Evolutionary conservation across 2,113 vertebrate species (phyloP).

Genomic region (Andinoacara biseriatus): DNA sequence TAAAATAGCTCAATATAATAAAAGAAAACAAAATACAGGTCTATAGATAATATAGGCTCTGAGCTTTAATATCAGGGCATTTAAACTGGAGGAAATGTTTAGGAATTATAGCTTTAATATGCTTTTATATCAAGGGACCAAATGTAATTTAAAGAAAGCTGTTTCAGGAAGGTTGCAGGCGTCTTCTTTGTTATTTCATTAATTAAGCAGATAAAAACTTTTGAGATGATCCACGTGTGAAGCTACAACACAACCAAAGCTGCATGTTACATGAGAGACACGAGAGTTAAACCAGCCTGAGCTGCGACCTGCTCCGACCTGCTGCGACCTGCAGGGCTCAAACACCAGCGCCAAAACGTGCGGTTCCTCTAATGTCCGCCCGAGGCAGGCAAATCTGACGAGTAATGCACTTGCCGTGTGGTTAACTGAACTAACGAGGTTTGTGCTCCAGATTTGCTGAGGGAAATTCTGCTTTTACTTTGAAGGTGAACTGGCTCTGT

Average conservation of each 20-base stretch:
- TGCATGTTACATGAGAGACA: too few species aligned
- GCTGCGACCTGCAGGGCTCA: too few species aligned
- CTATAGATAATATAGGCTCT: not conserved
- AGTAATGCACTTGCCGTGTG: not conserved
- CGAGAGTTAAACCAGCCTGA: not conserved
- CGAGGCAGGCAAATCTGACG: not conserved
- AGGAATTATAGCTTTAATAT: not conserved
- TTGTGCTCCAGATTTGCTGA: not conserved
- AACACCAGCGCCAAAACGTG: not conserved
- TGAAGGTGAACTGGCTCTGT: too few species aligned
- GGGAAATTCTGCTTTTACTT: not conserved
- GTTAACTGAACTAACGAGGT: rapidly evolving
- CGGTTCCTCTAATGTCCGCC: rapidly evolving
- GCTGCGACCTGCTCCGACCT: not conserved
- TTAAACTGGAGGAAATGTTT: not conserved
- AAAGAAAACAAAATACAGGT: not conserved
- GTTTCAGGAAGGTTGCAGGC: too few species aligned
- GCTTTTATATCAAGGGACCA: not conserved
- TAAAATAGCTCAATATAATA: not conserved
- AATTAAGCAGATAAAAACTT: not conserved
- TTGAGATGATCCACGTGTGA: not conserved
- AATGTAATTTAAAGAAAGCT: not conserved
- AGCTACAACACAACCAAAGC: not conserved
- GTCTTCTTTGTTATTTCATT: not conserved
- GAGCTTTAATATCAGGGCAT: not conserved